Evolutionary conservation across 1,140 invertebrate species (phyloP).

Genomic region (Coboldia fuscipes): DNA sequence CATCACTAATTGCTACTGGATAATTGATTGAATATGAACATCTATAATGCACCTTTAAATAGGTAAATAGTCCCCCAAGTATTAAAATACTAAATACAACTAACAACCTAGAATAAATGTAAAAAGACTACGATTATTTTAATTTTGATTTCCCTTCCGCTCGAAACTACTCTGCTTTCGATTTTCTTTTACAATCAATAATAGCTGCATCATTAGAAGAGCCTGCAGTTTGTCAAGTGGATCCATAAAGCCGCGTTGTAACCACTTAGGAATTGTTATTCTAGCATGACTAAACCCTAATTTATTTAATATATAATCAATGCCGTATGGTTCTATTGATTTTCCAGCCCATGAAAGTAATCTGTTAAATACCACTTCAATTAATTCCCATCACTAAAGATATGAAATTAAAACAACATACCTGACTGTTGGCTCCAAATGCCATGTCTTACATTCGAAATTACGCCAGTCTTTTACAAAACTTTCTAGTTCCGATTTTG

Average conservation of each 20-base stretch:
- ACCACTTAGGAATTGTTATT: conserved; percentile 97
- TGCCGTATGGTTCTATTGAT: conserved; percentile 90
- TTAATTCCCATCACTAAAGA: too few relatives aligned
- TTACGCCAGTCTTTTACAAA: conserved; percentile 61
- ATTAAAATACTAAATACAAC: too few relatives aligned
- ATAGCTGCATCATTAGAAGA: conserved; percentile 42
- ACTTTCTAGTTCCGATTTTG: conserved; percentile 14
- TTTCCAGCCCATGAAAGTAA: conserved; percentile 87
- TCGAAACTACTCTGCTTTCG: too few relatives aligned
- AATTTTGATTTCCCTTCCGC: too few relatives aligned
- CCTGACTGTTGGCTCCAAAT: conserved; percentile 91
- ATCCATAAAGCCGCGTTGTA: conserved; percentile 94
- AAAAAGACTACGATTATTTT: too few relatives aligned
- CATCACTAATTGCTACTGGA: too few relatives aligned
- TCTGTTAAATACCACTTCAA: conserved; percentile 31
- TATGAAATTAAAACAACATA: too few relatives aligned
- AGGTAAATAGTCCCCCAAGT: too few relatives aligned
- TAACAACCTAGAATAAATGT: too few relatives aligned
- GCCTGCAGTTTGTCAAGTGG: conserved; percentile 73
- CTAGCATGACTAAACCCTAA: conserved; percentile 90
- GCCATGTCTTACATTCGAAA: conserved; percentile 92
- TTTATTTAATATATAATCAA: conserved; percentile 93
- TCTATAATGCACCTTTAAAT: too few relatives aligned
- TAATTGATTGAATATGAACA: too few relatives aligned
- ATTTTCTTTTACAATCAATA: conserved; percentile 25